Evolutionary conservation across 2,113 vertebrate species (phyloP).

Genomic region (Amblyornis subalaris): DNA sequence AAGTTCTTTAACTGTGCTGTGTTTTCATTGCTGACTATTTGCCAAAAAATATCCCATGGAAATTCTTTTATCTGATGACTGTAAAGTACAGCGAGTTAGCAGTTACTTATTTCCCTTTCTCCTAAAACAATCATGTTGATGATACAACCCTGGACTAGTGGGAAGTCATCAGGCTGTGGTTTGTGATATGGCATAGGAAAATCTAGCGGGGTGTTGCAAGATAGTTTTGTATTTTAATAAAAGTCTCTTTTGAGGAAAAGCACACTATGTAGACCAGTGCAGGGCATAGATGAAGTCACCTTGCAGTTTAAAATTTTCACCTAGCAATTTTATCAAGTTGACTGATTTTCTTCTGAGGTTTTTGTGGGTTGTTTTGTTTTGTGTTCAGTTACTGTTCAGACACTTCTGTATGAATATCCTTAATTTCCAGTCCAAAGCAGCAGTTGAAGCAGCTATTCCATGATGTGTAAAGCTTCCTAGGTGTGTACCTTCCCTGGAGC

Average conservation of each 20-base stretch:
- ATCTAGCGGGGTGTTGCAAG: neutral
- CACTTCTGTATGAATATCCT: neutral
- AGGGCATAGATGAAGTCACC: neutral
- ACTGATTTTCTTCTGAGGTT: neutral
- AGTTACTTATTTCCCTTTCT: slow-evolving; percentile 49
- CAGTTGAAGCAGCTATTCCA: neutral
- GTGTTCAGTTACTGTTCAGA: neutral
- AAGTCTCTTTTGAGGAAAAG: neutral
- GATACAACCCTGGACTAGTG: neutral
- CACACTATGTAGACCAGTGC: too few relatives aligned
- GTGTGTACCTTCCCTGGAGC: neutral
- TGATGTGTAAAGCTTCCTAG: neutral
- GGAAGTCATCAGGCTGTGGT: neutral
- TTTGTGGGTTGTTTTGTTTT: neutral
- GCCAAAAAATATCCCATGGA: slow-evolving; percentile 46
- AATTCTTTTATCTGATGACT: slow-evolving; percentile 50
- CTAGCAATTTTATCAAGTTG: neutral
- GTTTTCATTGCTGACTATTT: slow-evolving; percentile 43
- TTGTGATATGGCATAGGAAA: neutral
- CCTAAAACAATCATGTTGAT: slow-evolving; percentile 19
- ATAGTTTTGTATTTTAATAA: neutral
- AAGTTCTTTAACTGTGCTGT: neutral
- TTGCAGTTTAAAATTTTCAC: neutral
- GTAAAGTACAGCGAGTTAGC: slow-evolving; percentile 18
- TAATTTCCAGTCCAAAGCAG: neutral